These are phyloP conservation scores for Arrhopalites spinosus DNA, from an alignment of 2,888 invertebrate species.

Conservation along the genomic window DNA sequence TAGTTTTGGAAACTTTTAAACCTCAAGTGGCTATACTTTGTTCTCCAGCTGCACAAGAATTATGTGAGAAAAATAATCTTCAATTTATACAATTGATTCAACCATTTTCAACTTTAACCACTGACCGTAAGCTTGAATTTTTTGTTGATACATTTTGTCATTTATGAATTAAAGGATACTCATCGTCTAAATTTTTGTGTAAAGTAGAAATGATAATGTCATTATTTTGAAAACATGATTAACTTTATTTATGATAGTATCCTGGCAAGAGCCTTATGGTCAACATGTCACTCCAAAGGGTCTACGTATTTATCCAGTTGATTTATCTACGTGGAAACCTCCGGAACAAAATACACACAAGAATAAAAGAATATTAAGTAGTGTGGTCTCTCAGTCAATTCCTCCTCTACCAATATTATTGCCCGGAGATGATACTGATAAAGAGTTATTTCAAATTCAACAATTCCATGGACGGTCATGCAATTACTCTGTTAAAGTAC, in stretches of 20 bases:
- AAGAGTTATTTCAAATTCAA: conserved; percentile 6
- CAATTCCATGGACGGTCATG: conserved; percentile 29
- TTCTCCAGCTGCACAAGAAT: conserved; percentile 78
- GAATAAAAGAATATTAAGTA: conserved; percentile 43
- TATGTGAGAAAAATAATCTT: conserved; percentile 88
- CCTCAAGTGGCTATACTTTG: conserved; percentile 86
- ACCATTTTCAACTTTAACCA: conserved; percentile 79
- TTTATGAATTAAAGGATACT: too few relatives aligned
- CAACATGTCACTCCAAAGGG: conserved; percentile 44
- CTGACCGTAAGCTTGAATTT: conserved; percentile 67
- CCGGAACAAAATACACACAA: conserved; percentile 45
- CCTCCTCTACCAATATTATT: conserved; percentile 40
- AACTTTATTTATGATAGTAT: conserved; percentile 57
- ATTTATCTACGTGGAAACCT: conserved; percentile 56
- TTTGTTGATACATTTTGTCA: neutral
- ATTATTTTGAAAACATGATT: neutral
- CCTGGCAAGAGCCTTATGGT: conserved; percentile 61
- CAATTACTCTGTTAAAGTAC: conserved; percentile 70
- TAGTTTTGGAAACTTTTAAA: conserved; percentile 68
- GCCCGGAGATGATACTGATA: conserved; percentile 1
- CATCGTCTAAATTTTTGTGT: too few relatives aligned
- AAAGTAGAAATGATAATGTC: too few relatives aligned
- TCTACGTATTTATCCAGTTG: conserved; percentile 45
- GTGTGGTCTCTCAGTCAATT: conserved; percentile 37
- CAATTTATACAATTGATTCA: conserved; percentile 87